phyloP scores from a whole-genome alignment of 2,113 vertebrate species.

The Typhlomys cinereus region DNA sequence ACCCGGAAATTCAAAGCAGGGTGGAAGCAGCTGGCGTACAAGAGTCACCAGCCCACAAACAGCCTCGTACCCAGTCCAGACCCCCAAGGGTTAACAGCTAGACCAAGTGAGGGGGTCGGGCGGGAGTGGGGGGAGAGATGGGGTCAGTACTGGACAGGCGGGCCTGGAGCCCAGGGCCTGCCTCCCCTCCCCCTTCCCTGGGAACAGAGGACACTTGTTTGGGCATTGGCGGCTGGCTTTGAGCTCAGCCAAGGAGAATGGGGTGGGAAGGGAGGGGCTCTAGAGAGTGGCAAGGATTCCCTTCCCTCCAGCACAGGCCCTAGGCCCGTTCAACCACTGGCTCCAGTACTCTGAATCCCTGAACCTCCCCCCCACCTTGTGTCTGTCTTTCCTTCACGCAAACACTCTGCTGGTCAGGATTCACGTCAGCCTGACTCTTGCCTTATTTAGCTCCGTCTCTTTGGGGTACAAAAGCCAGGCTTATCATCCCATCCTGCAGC shows the following conservation, averaged over 20 bases:
- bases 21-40: background rate
- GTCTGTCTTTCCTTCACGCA: background rate
- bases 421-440: background rate
- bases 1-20: background rate
- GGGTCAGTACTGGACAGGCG: slow-evolving; percentile 70
- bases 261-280: slow-evolving; percentile 86
- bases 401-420: background rate
- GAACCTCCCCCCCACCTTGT: background rate
- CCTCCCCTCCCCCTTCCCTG: slow-evolving; percentile 72
- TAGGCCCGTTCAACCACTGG: background rate
- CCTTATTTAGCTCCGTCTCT: background rate
- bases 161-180: slow-evolving; percentile 70
- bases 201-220: slow-evolving; percentile 81
- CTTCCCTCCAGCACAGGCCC: slow-evolving; percentile 72
- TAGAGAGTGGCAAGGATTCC: slow-evolving; percentile 65
- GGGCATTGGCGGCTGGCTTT: slow-evolving; percentile 74
- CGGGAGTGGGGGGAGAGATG: background rate
- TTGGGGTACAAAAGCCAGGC: background rate
- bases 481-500: slow-evolving; percentile 1
- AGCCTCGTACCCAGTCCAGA: slow-evolving; percentile 40
- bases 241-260: slow-evolving; percentile 74
- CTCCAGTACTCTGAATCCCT: background rate
- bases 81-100: slow-evolving; percentile 76
- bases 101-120: slow-evolving; percentile 28
- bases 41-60: background rate